Percentiles rank a stretch among this genome's conserved stretches.
Conservation (phyloP, 2,797 vertebrate species). For the Gallinago solitaria region DNA sequence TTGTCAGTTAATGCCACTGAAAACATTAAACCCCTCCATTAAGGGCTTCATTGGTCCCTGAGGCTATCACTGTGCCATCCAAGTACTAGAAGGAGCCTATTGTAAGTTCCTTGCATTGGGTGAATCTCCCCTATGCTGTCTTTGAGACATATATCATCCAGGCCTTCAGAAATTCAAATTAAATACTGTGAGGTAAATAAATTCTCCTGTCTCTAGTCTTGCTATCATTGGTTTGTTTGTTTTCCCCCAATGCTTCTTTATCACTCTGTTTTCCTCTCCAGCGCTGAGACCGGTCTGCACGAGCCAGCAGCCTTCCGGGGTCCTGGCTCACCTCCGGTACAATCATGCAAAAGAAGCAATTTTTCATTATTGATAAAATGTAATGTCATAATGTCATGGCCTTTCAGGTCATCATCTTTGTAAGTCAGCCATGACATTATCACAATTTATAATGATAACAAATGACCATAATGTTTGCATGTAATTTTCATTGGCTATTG, state of each 20-base stretch:
- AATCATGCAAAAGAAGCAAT: conserved; percentile 76
- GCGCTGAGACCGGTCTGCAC: not conserved
- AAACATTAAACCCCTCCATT: not conserved
- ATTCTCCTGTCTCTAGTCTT: not conserved
- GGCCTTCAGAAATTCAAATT: conserved; percentile 15
- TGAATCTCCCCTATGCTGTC: not conserved
- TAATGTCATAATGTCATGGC: conserved; percentile 84
- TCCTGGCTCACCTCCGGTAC: conserved; percentile 51
- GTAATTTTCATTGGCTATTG: conserved; percentile 74
- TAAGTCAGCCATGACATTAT: conserved; percentile 83
- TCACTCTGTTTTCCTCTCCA: not conserved
- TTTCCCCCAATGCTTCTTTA: not conserved
- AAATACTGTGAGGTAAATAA: not conserved
- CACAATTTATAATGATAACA: conserved; percentile 82
- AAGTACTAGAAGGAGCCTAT: not conserved
- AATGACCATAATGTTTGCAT: conserved; percentile 80
- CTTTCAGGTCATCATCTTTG: conserved; percentile 83
- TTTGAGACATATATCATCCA: not conserved
- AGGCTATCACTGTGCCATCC: not conserved
- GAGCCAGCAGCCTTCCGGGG: conserved; percentile 14
- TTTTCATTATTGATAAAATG: conserved; percentile 87
- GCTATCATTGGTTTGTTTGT: not conserved
- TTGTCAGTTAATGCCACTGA: not conserved
- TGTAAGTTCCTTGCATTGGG: not conserved
- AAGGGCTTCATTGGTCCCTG: not conserved